A percentile compares a stretch with the other conserved stretches of the same genome.
phyloP scores from a whole-genome alignment of 2,888 invertebrate genomes.

The Ochropleura plecta region DNA sequence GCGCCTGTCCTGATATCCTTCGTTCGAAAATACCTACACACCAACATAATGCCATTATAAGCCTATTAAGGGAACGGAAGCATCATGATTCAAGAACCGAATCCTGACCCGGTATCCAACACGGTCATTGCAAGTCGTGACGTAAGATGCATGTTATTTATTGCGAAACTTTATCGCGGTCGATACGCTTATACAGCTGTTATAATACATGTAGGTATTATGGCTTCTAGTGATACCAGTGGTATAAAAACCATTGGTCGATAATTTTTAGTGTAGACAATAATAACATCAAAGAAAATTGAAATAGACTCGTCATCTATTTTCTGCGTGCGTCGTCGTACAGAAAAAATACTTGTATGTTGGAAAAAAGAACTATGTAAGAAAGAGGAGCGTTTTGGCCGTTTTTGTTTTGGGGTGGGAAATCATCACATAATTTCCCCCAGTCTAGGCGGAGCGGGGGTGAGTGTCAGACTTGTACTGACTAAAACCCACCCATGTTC shows the following conservation, averaged over 20 bases:
- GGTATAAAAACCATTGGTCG: too few relatives aligned
- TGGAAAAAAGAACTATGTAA: not conserved
- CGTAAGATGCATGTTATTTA: slow-evolving; percentile 66
- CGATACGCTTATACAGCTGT: slow-evolving; percentile 19
- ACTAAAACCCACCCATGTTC: too few relatives aligned
- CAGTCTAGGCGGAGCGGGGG: too few relatives aligned
- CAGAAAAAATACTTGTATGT: not conserved
- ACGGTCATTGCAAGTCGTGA: slow-evolving; percentile 64
- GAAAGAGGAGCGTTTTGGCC: not conserved
- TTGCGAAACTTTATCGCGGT: slow-evolving; percentile 68
- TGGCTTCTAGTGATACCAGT: slow-evolving; percentile 38
- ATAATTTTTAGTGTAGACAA: not conserved
- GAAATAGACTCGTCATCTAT: not conserved
- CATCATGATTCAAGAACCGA: slow-evolving; percentile 59
- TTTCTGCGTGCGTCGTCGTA: not conserved
- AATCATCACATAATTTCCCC: too few relatives aligned
- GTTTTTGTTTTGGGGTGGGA: too few relatives aligned
- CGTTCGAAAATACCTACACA: slow-evolving; percentile 48
- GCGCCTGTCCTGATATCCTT: slow-evolving; percentile 37
- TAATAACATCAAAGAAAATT: not conserved
- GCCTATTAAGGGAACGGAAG: slow-evolving; percentile 53
- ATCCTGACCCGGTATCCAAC: slow-evolving; percentile 55
- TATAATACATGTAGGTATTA: not conserved
- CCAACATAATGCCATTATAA: slow-evolving; percentile 42
- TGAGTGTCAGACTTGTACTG: too few relatives aligned